Evolutionary conservation across 2,797 vertebrate genomes (phyloP).

Genomic region (Toxotes lorentzi): DNA sequence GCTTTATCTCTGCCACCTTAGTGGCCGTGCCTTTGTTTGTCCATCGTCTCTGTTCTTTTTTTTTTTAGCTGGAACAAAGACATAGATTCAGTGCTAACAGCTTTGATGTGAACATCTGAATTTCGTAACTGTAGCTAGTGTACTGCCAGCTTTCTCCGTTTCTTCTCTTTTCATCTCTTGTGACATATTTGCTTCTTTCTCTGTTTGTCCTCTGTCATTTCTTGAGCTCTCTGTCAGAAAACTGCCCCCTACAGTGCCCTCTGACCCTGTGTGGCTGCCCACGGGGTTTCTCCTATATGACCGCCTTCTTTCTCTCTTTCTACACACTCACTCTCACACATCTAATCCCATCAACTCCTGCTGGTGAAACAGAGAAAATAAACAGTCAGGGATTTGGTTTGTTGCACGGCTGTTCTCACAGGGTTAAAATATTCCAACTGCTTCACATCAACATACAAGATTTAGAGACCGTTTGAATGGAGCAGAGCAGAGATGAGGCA

Average conservation of each 20-base stretch:
- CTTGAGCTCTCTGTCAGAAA: slow-evolving; percentile 2
- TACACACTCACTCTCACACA: neutral
- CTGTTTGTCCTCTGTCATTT: slow-evolving; percentile 7
- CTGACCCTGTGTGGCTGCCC: neutral
- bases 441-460: slow-evolving; percentile 15
- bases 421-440: slow-evolving; percentile 17
- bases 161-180: slow-evolving; percentile 11
- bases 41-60: slow-evolving; percentile 20
- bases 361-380: slow-evolving; percentile 14
- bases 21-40: slow-evolving; percentile 33
- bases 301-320: neutral
- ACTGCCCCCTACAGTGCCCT: neutral
- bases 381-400: slow-evolving; percentile 2
- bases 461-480: slow-evolving; percentile 17
- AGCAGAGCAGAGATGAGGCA: slow-evolving; percentile 20
- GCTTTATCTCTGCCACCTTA: slow-evolving; percentile 40
- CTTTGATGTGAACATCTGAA: slow-evolving; percentile 44
- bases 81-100: slow-evolving; percentile 32
- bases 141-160: slow-evolving; percentile 1
- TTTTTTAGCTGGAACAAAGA: slow-evolving; percentile 30
- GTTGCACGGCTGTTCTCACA: neutral
- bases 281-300: slow-evolving; percentile 1
- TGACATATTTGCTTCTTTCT: slow-evolving; percentile 1
- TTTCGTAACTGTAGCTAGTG: slow-evolving; percentile 12
- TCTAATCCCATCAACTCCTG: neutral